Evolutionary conservation across 2,888 invertebrate species (phyloP), one percentile per base, ranked within the genome.

Genomic region (Biston stratarius): DNA sequence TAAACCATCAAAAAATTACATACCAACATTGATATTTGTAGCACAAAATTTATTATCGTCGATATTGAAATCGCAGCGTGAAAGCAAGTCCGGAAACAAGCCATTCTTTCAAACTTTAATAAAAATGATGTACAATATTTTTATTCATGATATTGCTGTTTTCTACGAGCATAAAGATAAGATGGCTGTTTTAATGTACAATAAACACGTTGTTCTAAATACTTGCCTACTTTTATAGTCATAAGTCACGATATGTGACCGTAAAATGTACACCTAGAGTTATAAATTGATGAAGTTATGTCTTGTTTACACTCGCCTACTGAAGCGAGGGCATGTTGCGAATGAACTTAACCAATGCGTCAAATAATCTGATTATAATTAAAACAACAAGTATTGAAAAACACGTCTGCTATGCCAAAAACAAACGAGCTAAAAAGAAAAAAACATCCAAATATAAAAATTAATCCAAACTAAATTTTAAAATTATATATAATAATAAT

Each of bases 131-230:
- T 76, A 86, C 77, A 74, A 66, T 83, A 78, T 84, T 85, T 81
- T 80, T 80, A 87, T 87, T 81, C 84, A 76, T 81, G 80, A 78
- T 77, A 81, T 77, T 77, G 76, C 77, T 74, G 67, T 80, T 78
- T 78, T 77, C 72, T 75, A 77, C 78, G 74, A 77, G 81, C 78
- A 76, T 82, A 79, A 71, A 77, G 81, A 83, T 79, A 81, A 81
- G 82, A 86, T 82, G 84, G 80, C 82, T 81, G 84, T 84, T 84
- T 83, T 83, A 78, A 83, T 80, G 82, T 81, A 83, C 86, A 83
- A 90, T 91, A 89, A 92, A 89, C 92, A 91, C 87, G 87, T 89
- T 87, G 87, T 92, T 88, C 81, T 71, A 79, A 82, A 89, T 84
- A 81, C 81, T 79, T 77, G 76, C 73, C 78, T 77, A 81, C 77